These are phyloP conservation scores for Acyrthosiphon pisum DNA, from an alignment of 1,140 invertebrate genomes.

Conservation along the genomic window DNA sequence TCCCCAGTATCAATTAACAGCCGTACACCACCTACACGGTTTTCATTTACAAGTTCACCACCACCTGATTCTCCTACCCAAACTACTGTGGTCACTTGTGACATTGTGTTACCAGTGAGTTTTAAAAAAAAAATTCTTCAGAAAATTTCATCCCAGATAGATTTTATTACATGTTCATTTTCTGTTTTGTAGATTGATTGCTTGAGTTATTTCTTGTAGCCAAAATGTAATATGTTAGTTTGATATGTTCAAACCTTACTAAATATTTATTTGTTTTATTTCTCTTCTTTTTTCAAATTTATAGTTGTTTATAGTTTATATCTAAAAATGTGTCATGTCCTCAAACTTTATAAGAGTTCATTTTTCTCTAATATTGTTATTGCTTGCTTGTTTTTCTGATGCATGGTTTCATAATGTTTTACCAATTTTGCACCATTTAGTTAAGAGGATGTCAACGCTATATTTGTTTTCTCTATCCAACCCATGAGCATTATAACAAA, in stretches of 20 bases:
- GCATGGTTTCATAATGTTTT: background rate
- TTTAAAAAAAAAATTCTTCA: background rate
- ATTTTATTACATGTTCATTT: conserved; percentile 7
- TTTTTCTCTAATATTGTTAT: background rate
- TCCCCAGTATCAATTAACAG: conserved; percentile 71
- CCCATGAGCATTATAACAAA: background rate
- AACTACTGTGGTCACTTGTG: conserved; percentile 59
- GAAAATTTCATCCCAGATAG: background rate
- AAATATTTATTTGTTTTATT: conserved; percentile 25
- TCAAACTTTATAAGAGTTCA: background rate
- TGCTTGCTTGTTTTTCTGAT: conserved; percentile 3
- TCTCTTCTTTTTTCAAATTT: background rate
- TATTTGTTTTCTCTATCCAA: background rate
- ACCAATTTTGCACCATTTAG: background rate
- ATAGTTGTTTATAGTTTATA: background rate
- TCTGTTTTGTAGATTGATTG: conserved; percentile 1
- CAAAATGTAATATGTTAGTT: background rate
- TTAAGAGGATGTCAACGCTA: background rate
- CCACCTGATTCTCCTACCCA: conserved; percentile 65
- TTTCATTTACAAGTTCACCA: conserved; percentile 67
- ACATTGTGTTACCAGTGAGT: conserved; percentile 59
- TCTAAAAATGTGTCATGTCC: background rate
- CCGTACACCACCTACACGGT: conserved; percentile 61
- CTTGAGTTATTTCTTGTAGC: conserved; percentile 14
- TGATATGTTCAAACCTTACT: background rate